Conservation (phyloP, 2,113 vertebrate genomes). For the Cacatua alba region DNA sequence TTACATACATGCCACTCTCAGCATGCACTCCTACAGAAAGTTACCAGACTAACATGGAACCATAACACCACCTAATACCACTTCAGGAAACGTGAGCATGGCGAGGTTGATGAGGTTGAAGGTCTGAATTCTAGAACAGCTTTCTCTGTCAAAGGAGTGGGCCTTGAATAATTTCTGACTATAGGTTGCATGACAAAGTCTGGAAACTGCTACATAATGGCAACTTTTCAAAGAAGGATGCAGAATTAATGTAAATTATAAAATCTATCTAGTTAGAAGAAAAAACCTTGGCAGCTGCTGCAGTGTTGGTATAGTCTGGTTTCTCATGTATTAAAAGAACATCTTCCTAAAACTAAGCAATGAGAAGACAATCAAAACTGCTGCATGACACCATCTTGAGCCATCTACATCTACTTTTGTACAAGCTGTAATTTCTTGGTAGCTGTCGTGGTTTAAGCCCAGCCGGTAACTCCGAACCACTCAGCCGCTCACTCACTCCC, state of each 20-base stretch:
- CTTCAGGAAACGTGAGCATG: not conserved
- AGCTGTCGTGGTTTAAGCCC: too few relatives aligned
- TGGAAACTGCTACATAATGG: not conserved
- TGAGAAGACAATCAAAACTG: not conserved
- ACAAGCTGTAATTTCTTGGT: not conserved
- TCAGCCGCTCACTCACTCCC: too few relatives aligned
- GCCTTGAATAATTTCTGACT: not conserved
- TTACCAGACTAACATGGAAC: not conserved
- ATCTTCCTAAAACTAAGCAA: not conserved
- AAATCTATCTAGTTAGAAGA: not conserved
- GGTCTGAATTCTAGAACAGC: not conserved
- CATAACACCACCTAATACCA: too few relatives aligned
- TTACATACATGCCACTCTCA: not conserved
- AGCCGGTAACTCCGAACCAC: too few relatives aligned
- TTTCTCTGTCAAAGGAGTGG: not conserved
- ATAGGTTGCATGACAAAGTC: not conserved
- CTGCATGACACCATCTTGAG: not conserved
- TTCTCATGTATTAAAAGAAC: not conserved
- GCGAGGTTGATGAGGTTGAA: fast-evolving
- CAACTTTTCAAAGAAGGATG: not conserved
- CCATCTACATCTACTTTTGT: not conserved
- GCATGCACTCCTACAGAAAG: not conserved
- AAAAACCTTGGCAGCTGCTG: not conserved
- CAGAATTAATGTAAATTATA: not conserved
- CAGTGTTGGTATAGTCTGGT: not conserved